Evolutionary conservation across 53 echinoderm and acorn worm genomes (phyloP).

Genomic region (Zoroaster sp.): DNA sequence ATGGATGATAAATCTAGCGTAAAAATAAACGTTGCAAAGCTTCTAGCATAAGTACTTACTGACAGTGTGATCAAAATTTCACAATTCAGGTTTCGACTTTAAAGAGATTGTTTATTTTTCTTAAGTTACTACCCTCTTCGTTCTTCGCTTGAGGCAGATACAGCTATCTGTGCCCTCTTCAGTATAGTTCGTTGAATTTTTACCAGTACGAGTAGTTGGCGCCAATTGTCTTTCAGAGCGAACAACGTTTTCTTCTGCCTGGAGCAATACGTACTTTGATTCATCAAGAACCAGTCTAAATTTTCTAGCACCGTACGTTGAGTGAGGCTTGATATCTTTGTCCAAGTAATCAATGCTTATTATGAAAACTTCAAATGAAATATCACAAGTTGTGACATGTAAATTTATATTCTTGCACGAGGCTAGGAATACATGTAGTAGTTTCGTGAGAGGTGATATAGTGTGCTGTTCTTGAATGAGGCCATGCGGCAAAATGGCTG

Average conservation of each 20-base stretch:
- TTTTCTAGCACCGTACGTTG: neutral
- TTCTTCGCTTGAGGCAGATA: neutral
- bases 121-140: constrained; percentile 3
- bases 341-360: constrained; percentile 14
- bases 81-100: neutral
- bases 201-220: neutral
- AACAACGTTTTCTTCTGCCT: neutral
- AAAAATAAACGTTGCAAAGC: no score
- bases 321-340: constrained; percentile 27
- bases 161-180: constrained; percentile 29
- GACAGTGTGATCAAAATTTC: no score
- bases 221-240: constrained; percentile 18
- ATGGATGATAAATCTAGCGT: no score
- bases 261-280: neutral
- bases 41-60: no score
- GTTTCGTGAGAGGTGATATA: neutral
- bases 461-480: neutral
- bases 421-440: neutral
- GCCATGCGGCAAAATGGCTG: neutral
- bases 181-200: neutral
- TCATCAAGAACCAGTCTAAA: constrained; percentile 1
- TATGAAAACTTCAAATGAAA: neutral
- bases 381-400: neutral
- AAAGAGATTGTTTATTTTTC: constrained; percentile 32
- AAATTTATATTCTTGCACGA: neutral